phyloP scores from a whole-genome alignment of 2,113 vertebrate species.

The Dermatemys mawii region DNA sequence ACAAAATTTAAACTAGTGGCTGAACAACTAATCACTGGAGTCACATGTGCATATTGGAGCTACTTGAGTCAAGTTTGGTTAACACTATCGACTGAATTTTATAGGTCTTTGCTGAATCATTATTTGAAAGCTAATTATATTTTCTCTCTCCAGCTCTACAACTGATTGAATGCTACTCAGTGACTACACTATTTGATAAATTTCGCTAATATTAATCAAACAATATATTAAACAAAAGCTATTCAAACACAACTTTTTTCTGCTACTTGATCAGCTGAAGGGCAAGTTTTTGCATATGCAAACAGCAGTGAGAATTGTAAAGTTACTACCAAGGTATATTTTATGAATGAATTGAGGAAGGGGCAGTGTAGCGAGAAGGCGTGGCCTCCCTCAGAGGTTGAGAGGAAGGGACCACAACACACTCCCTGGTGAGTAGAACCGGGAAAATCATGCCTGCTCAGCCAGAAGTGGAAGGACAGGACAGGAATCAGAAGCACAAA shows the following conservation, averaged over 20 bases:
- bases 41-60: not conserved
- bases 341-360: not conserved
- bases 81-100: not conserved
- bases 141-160: not conserved
- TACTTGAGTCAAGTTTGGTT: not conserved
- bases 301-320: not conserved
- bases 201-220: not conserved
- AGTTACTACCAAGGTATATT: accelerated
- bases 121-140: not conserved
- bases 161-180: not conserved
- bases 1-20: not conserved
- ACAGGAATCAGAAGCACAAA: too few species aligned
- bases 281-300: not conserved
- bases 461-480: too few species aligned
- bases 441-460: too few species aligned
- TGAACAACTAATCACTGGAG: not conserved
- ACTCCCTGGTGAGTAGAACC: too few species aligned
- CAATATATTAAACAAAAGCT: not conserved
- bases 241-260: not conserved
- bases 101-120: not conserved
- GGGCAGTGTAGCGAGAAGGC: too few species aligned
- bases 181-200: not conserved
- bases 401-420: too few species aligned
- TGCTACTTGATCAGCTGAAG: not conserved
- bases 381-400: too few species aligned